Conservation (phyloP, 1,140 invertebrate species). For the Akabosia matsudoensis region DNA sequence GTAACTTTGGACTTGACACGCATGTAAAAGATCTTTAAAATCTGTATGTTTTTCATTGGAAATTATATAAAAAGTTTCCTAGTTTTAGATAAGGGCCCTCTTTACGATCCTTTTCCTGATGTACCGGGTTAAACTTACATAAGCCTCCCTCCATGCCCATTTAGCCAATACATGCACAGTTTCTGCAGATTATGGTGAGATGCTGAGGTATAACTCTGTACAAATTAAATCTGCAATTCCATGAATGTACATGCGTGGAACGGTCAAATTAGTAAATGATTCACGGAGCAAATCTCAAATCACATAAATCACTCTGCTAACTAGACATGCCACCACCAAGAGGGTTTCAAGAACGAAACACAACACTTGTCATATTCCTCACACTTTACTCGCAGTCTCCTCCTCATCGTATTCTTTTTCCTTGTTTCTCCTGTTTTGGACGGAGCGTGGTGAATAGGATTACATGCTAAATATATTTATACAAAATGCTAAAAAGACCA, state of each 20-base stretch:
- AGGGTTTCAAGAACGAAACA: background rate
- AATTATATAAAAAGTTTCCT: no score
- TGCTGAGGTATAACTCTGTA: background rate
- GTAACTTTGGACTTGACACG: no score
- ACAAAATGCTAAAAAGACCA: background rate
- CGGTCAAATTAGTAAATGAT: constrained; percentile 6
- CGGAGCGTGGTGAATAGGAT: background rate
- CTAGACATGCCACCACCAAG: background rate
- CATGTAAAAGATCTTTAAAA: no score
- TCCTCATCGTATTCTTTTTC: background rate
- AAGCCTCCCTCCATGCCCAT: no score
- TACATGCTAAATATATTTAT: no score
- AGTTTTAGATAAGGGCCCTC: no score
- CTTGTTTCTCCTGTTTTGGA: background rate
- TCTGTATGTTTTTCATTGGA: no score
- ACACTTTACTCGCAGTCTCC: background rate
- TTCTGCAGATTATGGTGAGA: background rate
- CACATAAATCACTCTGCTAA: constrained; percentile 14
- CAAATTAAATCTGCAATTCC: background rate
- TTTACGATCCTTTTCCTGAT: no score
- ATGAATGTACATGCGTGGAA: background rate
- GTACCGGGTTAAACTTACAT: no score
- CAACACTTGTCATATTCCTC: constrained; percentile 13
- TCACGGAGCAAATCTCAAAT: background rate
- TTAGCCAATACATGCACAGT: background rate